Conservation (phyloP, 37 sponge, comb jelly and placozoan genomes). For the Cladorhizidae sp. region DNA sequence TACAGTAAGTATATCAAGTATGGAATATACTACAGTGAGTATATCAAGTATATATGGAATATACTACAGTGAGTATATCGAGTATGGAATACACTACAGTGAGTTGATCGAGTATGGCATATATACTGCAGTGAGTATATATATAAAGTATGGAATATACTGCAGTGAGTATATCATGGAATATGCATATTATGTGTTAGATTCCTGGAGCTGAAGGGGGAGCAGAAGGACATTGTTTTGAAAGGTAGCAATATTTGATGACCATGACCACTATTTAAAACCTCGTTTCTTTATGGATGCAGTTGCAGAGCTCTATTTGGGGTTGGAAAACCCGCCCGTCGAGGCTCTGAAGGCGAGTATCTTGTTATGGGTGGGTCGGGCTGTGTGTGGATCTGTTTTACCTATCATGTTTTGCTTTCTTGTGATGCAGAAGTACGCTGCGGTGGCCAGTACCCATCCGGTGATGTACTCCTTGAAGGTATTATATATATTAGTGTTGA, state of each 20-base stretch:
- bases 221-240: conserved; percentile 64
- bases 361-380: neutral
- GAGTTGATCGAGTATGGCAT: no score
- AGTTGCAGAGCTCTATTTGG: conserved; percentile 59
- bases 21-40: no score
- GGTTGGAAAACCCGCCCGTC: conserved; percentile 20
- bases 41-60: no score
- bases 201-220: conserved; percentile 58
- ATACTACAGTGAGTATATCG: no score
- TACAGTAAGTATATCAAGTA: no score
- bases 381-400: no score
- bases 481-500: no score
- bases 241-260: conserved; percentile 25
- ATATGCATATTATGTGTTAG: conserved; percentile 11
- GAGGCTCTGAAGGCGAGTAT: conserved; percentile 32
- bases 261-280: no score
- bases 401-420: no score
- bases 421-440: neutral
- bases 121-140: no score
- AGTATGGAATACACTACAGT: no score
- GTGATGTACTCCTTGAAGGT: conserved; percentile 3
- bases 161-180: neutral
- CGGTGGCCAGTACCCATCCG: neutral
- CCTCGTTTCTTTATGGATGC: conserved; percentile 1
- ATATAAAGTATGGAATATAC: neutral